Evolutionary conservation across 2,797 vertebrate species (phyloP), one percentile per base, ranked within the genome.

Genomic region (Cynopterus sphinx): DNA sequence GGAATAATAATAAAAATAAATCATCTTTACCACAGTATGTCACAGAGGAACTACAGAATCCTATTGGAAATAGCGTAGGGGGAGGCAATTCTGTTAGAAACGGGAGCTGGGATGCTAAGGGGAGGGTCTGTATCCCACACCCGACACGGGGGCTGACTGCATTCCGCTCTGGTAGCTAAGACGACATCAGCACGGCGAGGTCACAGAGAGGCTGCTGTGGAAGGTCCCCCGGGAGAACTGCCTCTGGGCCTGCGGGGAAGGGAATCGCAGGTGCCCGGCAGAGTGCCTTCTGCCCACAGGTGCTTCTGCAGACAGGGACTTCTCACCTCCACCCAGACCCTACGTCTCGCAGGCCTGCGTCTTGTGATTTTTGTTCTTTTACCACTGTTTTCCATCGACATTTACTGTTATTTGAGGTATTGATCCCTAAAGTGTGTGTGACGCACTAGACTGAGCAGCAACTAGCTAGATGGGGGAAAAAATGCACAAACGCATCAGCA

Each of bases 371-470:
- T 71, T 65, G 15, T 88, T 57, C 41, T 91, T 77, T 70, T 31
- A 70, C 6, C 13, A n/a, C 3, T 1, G 4, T 71, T 94, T 73
- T 51, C 75, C 12, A 36, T 43, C 84, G 70, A 17, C 55, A 31
- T 53, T 82, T 61, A 68, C 43, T 79, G 41, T 87, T 78, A 74
- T 79, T 90, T 94, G 61, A 95, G 55, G 75, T 22, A 88, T 46
- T 43, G 24, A 26, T 65, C 24, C 7, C 8, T 67, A 51, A 77
- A 77, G 71, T 53, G 65, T 53, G 71, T 46, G 59, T 71, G 43
- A 12, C 33, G 49, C 85, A 46, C 43, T 61, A 73, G 36, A 53
- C 33, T 65, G 22, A 82, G n/a, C 13, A 36, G 33, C 67, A 65
- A 74, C 6, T 9, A 68, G 33, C 21, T 65, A 49, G 28, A 73